These are phyloP conservation scores for Gallinago undulata DNA, from an alignment of 2,113 vertebrate genomes.

Conservation along the genomic window DNA sequence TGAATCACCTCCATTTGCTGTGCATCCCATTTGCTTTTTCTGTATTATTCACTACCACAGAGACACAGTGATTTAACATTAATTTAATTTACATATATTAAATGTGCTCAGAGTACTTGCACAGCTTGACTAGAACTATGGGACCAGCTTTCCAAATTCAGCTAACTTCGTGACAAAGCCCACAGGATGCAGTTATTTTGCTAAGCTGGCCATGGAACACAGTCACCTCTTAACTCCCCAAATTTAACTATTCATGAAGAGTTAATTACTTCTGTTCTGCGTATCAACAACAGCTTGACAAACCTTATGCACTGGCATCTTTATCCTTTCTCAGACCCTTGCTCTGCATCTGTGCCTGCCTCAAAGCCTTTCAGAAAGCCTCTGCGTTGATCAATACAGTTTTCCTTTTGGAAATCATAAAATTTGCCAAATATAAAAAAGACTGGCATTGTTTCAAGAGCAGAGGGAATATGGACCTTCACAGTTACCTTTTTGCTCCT, in stretches of 20 bases:
- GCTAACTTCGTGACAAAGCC: background rate
- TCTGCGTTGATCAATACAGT: background rate
- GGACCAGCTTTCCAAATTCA: conserved; percentile 14
- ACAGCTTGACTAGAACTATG: conserved; percentile 21
- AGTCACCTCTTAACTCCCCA: background rate
- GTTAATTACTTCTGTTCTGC: conserved; percentile 7
- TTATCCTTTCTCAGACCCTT: background rate
- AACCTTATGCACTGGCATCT: background rate
- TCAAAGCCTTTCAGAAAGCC: background rate
- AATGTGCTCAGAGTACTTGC: background rate
- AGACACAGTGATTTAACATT: conserved; percentile 40
- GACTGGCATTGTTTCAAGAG: accelerated
- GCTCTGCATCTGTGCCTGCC: background rate
- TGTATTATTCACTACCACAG: conserved; percentile 24
- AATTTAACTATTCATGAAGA: background rate
- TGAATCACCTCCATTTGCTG: conserved; percentile 13
- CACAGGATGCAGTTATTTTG: background rate
- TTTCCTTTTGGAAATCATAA: background rate
- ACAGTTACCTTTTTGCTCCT: background rate
- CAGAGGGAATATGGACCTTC: background rate
- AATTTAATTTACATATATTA: conserved; percentile 62
- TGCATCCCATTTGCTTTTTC: conserved; percentile 18
- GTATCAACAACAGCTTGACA: background rate
- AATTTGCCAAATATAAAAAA: background rate
- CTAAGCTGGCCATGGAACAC: background rate